phyloP scores from a whole-genome alignment of 1,140 invertebrate genomes.

The Melanaphis sacchari region DNA sequence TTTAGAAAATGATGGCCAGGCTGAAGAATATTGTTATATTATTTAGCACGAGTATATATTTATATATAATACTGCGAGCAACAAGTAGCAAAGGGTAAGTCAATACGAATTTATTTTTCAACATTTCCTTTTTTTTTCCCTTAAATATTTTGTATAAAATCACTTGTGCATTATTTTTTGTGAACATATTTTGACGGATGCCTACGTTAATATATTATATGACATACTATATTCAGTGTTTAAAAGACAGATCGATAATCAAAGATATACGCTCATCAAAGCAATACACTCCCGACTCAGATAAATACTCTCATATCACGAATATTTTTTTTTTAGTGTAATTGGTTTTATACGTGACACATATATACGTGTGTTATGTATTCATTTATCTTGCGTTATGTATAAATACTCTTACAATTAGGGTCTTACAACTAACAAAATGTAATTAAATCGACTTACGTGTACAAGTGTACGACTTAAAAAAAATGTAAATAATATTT shows the following conservation, averaged over 20 bases:
- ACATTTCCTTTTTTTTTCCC: not conserved
- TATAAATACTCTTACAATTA: not conserved
- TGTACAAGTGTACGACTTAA: not conserved
- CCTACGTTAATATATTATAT: not conserved
- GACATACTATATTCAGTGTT: not conserved
- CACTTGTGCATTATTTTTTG: not conserved
- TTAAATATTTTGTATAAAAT: not conserved
- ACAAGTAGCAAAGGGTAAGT: not conserved
- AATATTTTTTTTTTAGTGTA: not conserved
- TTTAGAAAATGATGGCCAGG: not conserved
- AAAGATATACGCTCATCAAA: not conserved
- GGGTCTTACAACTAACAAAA: not conserved
- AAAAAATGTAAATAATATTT: not conserved
- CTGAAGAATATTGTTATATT: not conserved
- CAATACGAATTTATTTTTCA: not conserved
- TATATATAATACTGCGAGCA: not conserved
- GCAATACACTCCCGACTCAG: not conserved
- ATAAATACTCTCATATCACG: not conserved
- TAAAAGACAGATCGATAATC: not conserved
- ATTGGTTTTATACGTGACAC: not conserved
- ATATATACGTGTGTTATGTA: not conserved
- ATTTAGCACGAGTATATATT: not conserved
- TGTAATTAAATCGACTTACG: not conserved
- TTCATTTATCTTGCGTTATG: not conserved
- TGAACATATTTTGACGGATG: not conserved